Conservation (phyloP, 2,888 invertebrate genomes). For the Cecidostiba fungosa region DNA sequence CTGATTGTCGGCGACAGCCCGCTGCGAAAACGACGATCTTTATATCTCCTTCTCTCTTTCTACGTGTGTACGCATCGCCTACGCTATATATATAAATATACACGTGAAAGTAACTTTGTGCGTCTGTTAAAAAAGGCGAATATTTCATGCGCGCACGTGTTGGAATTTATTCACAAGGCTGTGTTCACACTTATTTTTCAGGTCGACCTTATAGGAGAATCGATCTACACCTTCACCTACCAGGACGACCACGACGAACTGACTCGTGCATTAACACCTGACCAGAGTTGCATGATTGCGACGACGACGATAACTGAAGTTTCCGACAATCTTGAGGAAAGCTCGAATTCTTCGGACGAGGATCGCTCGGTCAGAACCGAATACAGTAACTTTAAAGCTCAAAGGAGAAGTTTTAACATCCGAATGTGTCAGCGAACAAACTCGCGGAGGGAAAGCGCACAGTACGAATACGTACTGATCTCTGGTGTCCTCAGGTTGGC, state of each 20-base stretch:
- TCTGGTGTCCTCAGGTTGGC: constrained; percentile 79
- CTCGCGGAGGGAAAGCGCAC: constrained; percentile 80
- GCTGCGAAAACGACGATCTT: constrained; percentile 29
- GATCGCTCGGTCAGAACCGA: constrained; percentile 62
- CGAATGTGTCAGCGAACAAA: constrained; percentile 80
- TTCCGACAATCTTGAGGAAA: constrained; percentile 73
- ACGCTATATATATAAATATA: not conserved
- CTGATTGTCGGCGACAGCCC: constrained; percentile 8
- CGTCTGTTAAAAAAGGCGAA: no score
- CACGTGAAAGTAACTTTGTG: no score
- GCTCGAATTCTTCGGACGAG: constrained; percentile 81
- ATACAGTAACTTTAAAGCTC: constrained; percentile 68
- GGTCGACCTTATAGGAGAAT: constrained; percentile 92
- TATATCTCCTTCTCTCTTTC: not conserved
- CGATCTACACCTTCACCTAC: constrained; percentile 90
- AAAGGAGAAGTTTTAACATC: constrained; percentile 80
- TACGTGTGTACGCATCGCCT: not conserved
- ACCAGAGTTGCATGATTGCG: constrained; percentile 79
- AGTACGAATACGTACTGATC: constrained; percentile 81
- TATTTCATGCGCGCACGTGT: not conserved
- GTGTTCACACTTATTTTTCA: constrained; percentile 77
- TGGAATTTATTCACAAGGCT: not conserved
- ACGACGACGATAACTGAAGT: constrained; percentile 66
- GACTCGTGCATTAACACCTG: constrained; percentile 83
- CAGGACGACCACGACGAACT: constrained; percentile 89